Conservation (phyloP, 1,140 invertebrate genomes). For the Eumeta japonica region DNA sequence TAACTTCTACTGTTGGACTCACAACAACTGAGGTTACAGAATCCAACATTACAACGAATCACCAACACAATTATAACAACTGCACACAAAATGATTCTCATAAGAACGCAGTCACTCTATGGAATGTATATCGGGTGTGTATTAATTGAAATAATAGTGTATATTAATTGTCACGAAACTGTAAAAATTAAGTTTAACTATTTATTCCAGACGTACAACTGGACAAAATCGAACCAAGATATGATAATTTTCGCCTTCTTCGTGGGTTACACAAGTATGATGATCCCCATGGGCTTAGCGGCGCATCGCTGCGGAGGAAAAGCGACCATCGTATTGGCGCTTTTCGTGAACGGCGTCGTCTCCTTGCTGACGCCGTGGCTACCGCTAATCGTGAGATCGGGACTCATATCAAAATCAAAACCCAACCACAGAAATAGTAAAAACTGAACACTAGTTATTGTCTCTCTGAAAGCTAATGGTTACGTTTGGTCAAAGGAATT, state of each 20-base stretch:
- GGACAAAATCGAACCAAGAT: constrained; percentile 61
- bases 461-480: too few relatives aligned
- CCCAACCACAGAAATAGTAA: too few relatives aligned
- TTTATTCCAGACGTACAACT: constrained; percentile 52
- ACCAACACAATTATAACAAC: background rate
- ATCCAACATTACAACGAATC: background rate
- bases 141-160: too few relatives aligned
- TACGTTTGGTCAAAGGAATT: too few relatives aligned
- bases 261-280: constrained; percentile 42
- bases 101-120: constrained; percentile 6
- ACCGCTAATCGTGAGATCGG: constrained; percentile 27
- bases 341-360: constrained; percentile 30
- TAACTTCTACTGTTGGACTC: too few relatives aligned
- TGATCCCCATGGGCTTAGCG: constrained; percentile 61
- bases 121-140: constrained; percentile 16
- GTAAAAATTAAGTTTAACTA: background rate
- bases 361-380: constrained; percentile 32
- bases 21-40: too few relatives aligned
- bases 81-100: background rate
- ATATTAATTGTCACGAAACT: too few relatives aligned
- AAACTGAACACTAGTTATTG: too few relatives aligned
- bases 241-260: constrained; percentile 68
- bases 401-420: too few relatives aligned
- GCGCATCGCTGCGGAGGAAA: constrained; percentile 63
- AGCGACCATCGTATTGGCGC: constrained; percentile 29